phyloP scores from a whole-genome alignment of 2,113 vertebrate species.

The Calonectris borealis region DNA sequence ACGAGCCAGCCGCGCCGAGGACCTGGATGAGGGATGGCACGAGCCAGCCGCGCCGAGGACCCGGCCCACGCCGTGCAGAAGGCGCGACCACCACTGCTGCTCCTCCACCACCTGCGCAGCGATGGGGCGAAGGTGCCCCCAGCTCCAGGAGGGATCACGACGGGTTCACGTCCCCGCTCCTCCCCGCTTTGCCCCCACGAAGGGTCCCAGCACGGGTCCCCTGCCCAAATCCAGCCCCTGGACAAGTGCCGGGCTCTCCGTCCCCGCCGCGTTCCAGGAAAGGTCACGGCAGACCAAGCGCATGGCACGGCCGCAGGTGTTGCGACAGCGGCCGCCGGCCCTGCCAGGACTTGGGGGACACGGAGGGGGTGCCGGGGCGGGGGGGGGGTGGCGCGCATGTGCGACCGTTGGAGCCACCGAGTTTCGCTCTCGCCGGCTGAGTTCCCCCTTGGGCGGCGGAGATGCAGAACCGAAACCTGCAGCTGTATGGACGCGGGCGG shows the following conservation, averaged over 20 bases:
- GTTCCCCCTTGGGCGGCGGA: conserved; percentile 67
- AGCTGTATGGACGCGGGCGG: conserved; percentile 66
- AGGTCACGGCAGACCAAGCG: neutral
- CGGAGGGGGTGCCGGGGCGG: neutral
- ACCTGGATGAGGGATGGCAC: fast-evolving
- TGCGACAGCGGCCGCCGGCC: neutral
- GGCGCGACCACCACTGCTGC: neutral
- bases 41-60: neutral
- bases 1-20: too few relatives aligned
- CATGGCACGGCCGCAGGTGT: neutral
- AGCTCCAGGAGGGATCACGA: too few relatives aligned
- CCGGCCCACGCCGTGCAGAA: fast-evolving
- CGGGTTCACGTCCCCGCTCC: neutral
- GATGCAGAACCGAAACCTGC: conserved; percentile 81
- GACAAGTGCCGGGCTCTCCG: neutral
- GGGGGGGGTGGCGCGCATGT: neutral
- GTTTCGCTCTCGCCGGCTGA: conserved; percentile 70
- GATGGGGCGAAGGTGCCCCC: neutral
- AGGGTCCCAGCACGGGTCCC: neutral
- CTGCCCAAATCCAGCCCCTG: neutral
- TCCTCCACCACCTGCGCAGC: neutral
- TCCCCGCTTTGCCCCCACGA: neutral
- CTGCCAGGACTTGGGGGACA: neutral
- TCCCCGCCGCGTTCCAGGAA: neutral
- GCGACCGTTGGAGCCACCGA: conserved; percentile 64